Evolutionary conservation across 1,140 invertebrate species (phyloP).

Genomic region (Oncopeltus fasciatus): DNA sequence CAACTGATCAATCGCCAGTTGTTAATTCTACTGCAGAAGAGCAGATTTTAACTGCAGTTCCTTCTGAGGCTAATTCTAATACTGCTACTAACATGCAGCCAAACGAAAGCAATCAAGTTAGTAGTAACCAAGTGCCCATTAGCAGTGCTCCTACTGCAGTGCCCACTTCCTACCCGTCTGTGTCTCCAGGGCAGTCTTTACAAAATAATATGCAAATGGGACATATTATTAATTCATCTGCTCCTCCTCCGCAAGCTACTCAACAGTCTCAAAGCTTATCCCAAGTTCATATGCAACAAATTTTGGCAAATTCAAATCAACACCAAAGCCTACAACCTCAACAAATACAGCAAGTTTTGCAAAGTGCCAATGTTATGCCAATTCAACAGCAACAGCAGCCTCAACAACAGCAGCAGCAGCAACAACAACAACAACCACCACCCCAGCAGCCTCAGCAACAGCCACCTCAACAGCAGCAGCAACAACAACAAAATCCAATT

Average conservation of each 20-base stretch:
- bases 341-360: slow-evolving; percentile 38
- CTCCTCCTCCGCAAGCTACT: slow-evolving; percentile 33
- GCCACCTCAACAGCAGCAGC: slow-evolving; percentile 33
- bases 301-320: slow-evolving; percentile 17
- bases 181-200: slow-evolving; percentile 27
- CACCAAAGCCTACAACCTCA: slow-evolving; percentile 38
- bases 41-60: not conserved
- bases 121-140: slow-evolving; percentile 29
- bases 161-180: slow-evolving; percentile 18
- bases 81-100: slow-evolving; percentile 13
- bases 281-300: slow-evolving; percentile 30
- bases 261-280: slow-evolving; percentile 27
- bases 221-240: slow-evolving; percentile 28
- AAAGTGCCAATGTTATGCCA: slow-evolving; percentile 29
- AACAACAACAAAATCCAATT: slow-evolving; percentile 31
- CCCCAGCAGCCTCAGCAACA: slow-evolving; percentile 29
- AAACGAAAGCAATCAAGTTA: slow-evolving; percentile 13
- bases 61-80: not conserved
- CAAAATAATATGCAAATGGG: slow-evolving; percentile 23
- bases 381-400: slow-evolving; percentile 31
- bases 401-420: slow-evolving; percentile 35
- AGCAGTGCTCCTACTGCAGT: slow-evolving; percentile 26
- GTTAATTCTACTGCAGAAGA: not conserved
- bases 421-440: slow-evolving; percentile 34
- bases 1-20: not conserved